Percentiles rank a stretch among this genome's conserved stretches.
Evolutionary conservation across 2,113 vertebrate genomes (phyloP).

Genomic region (Litocranius walleri): DNA sequence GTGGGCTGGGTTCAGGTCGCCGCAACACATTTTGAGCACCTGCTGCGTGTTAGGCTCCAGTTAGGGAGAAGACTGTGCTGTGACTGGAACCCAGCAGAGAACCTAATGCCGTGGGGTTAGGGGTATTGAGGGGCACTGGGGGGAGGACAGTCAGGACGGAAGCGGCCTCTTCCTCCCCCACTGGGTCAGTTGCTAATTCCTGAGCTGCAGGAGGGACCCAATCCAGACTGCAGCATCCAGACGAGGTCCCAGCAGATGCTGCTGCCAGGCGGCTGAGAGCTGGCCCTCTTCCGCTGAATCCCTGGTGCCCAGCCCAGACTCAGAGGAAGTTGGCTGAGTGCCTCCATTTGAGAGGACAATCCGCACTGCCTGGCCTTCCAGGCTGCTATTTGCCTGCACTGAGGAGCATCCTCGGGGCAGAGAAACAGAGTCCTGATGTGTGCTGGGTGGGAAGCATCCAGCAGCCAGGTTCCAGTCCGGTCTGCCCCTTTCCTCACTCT

Average conservation of each 20-base stretch:
- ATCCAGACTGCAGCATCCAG: neutral
- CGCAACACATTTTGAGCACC: neutral
- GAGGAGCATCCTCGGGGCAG: accelerated
- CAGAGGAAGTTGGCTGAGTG: neutral
- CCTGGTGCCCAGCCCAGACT: neutral
- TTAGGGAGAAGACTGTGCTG: neutral
- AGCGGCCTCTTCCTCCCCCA: accelerated
- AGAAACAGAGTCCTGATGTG: accelerated
- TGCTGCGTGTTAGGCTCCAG: too few relatives aligned
- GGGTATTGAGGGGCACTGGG: neutral
- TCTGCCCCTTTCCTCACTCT: neutral
- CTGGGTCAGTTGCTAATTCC: neutral
- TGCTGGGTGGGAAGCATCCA: accelerated
- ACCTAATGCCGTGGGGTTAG: accelerated
- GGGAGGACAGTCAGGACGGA: neutral
- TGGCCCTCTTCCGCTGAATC: neutral
- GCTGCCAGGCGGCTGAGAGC: neutral
- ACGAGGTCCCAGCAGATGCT: neutral
- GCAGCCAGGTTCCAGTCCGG: too few relatives aligned
- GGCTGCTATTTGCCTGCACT: accelerated
- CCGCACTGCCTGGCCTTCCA: neutral
- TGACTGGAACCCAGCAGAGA: neutral
- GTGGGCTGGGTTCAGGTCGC: neutral
- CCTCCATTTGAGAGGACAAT: accelerated
- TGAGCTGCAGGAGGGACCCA: neutral